Conservation (phyloP, 2,797 vertebrate species). For the Sebastes oblongus region DNA sequence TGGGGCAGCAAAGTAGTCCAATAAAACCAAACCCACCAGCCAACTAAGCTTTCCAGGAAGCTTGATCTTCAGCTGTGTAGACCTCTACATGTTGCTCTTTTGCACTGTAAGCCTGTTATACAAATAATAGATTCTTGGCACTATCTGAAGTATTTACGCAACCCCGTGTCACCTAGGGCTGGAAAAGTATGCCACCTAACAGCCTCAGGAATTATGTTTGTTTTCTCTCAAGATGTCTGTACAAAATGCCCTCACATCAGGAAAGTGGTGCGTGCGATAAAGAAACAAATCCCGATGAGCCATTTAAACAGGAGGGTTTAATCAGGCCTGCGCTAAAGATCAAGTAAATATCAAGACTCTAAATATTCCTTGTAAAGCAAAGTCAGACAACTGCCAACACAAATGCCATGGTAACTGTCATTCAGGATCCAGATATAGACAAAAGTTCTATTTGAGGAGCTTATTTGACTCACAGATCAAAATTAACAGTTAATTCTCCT, state of each 20-base stretch:
- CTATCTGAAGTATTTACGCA: slow-evolving; percentile 16
- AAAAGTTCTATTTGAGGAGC: slow-evolving; percentile 7
- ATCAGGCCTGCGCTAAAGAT: slow-evolving; percentile 23
- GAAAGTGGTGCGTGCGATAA: slow-evolving; percentile 20
- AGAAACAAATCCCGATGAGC: slow-evolving; percentile 29
- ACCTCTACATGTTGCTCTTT: not conserved
- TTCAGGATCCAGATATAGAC: slow-evolving; percentile 12
- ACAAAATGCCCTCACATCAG: slow-evolving; percentile 30
- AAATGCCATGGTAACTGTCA: slow-evolving; percentile 43
- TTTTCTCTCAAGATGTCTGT: slow-evolving; percentile 16
- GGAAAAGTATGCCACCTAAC: slow-evolving; percentile 15
- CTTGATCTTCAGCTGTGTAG: not conserved
- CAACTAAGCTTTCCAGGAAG: not conserved
- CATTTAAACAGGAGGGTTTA: slow-evolving; percentile 41
- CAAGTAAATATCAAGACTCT: slow-evolving; percentile 46
- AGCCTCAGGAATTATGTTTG: slow-evolving; percentile 19
- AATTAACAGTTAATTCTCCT: not conserved
- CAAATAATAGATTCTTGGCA: slow-evolving; percentile 34
- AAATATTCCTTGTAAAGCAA: slow-evolving; percentile 22
- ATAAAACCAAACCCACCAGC: not conserved
- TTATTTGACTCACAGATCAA: not conserved
- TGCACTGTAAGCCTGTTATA: slow-evolving; percentile 21
- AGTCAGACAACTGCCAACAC: slow-evolving; percentile 9
- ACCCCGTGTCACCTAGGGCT: slow-evolving; percentile 3
- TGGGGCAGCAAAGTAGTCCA: not conserved